Evolutionary conservation across 2,113 vertebrate genomes (phyloP).

Genomic region (Potamarius usumacintae): DNA sequence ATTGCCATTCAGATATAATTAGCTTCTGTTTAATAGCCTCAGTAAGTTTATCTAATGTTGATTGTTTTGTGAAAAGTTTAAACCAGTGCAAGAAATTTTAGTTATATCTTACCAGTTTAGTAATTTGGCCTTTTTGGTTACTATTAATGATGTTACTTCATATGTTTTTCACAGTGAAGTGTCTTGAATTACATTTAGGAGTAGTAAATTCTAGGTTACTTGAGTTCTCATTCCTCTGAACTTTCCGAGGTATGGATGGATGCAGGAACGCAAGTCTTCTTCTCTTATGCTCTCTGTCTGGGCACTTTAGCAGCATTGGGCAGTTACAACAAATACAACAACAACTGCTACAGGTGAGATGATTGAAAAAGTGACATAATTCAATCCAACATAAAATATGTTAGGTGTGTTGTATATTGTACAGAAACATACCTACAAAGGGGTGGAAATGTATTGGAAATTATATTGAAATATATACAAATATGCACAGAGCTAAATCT

Average conservation of each 20-base stretch:
- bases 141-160: background rate
- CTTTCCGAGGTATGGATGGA: constrained; percentile 93
- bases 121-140: background rate
- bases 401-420: background rate
- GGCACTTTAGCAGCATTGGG: constrained; percentile 93
- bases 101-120: background rate
- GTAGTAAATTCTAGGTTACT: background rate
- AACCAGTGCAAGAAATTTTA: background rate
- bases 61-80: background rate
- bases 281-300: constrained; percentile 93
- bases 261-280: constrained; percentile 96
- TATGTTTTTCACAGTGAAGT: background rate
- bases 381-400: background rate
- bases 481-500: background rate
- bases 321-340: constrained; percentile 96
- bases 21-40: background rate
- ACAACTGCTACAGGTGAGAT: constrained; percentile 93
- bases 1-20: background rate
- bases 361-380: background rate
- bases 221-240: constrained; percentile 4
- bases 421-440: background rate
- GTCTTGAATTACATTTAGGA: background rate
- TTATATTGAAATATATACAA: background rate
- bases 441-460: background rate
- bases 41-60: background rate